phyloP scores from a whole-genome alignment of 1,140 invertebrate species.

The Sweltsa coloradensis region DNA sequence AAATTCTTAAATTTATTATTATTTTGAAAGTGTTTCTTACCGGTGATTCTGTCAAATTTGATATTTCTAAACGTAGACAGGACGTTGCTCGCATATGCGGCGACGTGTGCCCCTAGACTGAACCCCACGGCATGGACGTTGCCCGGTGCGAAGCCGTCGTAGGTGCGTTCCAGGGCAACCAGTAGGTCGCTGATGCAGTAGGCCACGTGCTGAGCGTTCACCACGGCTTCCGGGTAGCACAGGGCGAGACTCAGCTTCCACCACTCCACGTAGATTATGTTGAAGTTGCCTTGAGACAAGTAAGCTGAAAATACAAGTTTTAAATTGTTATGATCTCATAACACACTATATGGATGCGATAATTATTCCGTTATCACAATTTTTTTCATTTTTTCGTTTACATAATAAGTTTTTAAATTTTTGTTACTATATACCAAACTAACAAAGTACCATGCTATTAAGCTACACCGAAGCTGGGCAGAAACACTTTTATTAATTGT shows the following conservation, averaged over 20 bases:
- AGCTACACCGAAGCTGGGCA: no score
- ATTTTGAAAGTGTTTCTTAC: no score
- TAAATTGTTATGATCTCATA: no score
- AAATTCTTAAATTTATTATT: no score
- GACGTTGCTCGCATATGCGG: conserved; percentile 40
- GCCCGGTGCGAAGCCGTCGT: conserved; percentile 44
- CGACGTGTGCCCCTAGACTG: conserved; percentile 55
- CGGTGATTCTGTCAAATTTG: conserved; percentile 23
- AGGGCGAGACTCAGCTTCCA: conserved; percentile 29
- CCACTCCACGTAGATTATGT: conserved; percentile 39
- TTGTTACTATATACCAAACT: no score
- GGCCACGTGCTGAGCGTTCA: conserved; percentile 34
- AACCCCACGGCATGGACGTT: conserved; percentile 58
- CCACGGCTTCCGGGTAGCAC: conserved; percentile 35
- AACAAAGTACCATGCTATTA: no score
- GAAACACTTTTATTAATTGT: no score
- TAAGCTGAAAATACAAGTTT: no score
- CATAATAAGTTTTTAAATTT: no score
- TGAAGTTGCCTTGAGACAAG: conserved; percentile 26
- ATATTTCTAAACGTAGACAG: conserved; percentile 21
- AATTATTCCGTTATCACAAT: no score
- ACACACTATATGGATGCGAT: no score
- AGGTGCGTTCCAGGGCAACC: conserved; percentile 26
- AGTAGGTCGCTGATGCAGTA: conserved; percentile 32
- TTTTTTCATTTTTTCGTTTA: no score